phyloP scores from a whole-genome alignment of 2,113 vertebrate genomes.

The Catharus fuscescens region DNA sequence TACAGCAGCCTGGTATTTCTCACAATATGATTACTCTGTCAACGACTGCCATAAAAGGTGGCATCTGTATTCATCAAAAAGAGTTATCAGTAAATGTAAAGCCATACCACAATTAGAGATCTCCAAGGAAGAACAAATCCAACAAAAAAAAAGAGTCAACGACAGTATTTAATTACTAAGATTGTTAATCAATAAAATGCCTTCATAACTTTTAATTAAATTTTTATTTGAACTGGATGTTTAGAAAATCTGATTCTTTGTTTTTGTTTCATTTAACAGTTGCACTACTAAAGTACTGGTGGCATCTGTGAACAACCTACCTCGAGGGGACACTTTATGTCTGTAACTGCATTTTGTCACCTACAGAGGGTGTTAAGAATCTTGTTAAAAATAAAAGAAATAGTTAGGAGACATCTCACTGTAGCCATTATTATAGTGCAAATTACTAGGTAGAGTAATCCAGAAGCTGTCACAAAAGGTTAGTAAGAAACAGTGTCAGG shows the following conservation, averaged over 20 bases:
- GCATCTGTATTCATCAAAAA: conserved; percentile 97
- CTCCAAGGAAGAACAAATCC: conserved; percentile 89
- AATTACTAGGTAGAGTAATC: conserved; percentile 96
- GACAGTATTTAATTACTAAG: conserved; percentile 87
- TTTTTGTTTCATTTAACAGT: conserved; percentile 82
- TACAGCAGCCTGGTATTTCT: conserved; percentile 88
- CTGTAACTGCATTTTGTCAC: conserved; percentile 98
- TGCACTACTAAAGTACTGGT: conserved; percentile 74
- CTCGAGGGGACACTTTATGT: conserved; percentile 82
- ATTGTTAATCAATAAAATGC: conserved; percentile 93
- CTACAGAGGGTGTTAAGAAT: conserved; percentile 99
- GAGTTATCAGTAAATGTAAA: conserved; percentile 94
- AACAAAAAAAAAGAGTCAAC: conserved; percentile 75
- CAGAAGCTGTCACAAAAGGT: conserved; percentile 94
- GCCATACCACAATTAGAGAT: conserved; percentile 87
- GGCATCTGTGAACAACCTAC: conserved; percentile 85
- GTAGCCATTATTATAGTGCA: conserved; percentile 93
- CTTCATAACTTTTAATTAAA: conserved; percentile 93
- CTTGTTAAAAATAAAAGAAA: conserved; percentile 90
- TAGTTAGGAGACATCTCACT: conserved; percentile 83
- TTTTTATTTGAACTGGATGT: conserved; percentile 86
- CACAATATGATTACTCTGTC: conserved; percentile 99
- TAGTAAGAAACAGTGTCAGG: conserved; percentile 82
- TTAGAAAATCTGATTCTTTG: conserved; percentile 79
- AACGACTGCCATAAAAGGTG: conserved; percentile 85